Evolutionary conservation across 2,113 vertebrate genomes (phyloP), one percentile per base, ranked within the genome.

Genomic region (Pseudonaja textilis): DNA sequence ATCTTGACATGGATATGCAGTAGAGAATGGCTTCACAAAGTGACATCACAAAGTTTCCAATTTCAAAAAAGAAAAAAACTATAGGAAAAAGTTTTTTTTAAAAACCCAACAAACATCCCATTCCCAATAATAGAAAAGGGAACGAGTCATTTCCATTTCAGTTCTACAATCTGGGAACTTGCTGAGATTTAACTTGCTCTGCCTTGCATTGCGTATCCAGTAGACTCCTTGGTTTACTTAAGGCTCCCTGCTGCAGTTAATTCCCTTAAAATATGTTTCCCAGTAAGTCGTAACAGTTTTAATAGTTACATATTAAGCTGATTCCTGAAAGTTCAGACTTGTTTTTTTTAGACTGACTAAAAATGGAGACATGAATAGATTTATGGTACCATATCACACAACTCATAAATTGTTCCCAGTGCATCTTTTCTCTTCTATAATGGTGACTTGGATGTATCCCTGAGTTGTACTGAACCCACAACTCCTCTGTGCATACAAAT

Each of bases 161-260:
- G 59, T 88, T 18, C 23, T 92, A 61, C 45, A 91, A 64, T 88
- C 90, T 88, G 93, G 88, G 89, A 96, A 96, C 61, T 85, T 45
- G 91, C 93, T 94, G 97, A 12, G 95, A 64, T 93, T 61, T 92
- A 61, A 85, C 87, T 93, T 64, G 90, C 93, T 93, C 90, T 85
- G 34, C 39, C 92, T 95, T 93, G 90, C 18, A 87, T 95, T 94
- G 86, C 89, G 88, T 94, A 90, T 93, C 29, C 94, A 29, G 23
- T 61, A 16, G 87, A 95, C 34, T 90, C 23, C 22, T 74, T 57
- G 88, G 47, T 91, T 94, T 96, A 14, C 95, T 95, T 93, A 91
- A 57, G 55, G 91, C 0, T 88, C 0, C 55, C 0, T 54, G 29
- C 90, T 94, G 8, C 4, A 52, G 93, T 91, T 92, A 91, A 22